Conservation (phyloP, 2,113 vertebrate species). For the Myrmecobius fasciatus region DNA sequence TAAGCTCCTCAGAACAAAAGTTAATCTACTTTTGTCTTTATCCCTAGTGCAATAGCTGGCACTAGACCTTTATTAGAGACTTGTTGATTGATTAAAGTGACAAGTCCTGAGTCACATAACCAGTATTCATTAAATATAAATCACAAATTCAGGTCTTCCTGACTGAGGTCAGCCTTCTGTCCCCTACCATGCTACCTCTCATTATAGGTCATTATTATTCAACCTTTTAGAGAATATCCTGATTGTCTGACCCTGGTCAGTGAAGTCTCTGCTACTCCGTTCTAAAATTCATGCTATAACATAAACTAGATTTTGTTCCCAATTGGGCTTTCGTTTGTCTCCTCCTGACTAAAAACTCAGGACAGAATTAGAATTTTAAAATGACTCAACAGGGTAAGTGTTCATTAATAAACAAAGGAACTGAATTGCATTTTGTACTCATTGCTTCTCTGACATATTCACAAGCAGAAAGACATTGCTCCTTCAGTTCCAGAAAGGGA, state of each 20-base stretch:
- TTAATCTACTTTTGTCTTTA: not conserved
- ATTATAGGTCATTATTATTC: accelerated
- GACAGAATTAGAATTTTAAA: conserved; percentile 25
- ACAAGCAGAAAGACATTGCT: not conserved
- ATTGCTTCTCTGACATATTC: not conserved
- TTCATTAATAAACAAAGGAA: conserved; percentile 25
- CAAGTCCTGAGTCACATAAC: not conserved
- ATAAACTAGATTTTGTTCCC: not conserved
- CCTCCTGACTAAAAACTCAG: not conserved
- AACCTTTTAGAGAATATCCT: not conserved
- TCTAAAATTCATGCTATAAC: not conserved
- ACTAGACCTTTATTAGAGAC: not conserved
- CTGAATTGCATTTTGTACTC: not conserved
- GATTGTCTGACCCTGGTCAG: not conserved
- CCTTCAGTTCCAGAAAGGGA: not conserved
- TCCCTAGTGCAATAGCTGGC: not conserved
- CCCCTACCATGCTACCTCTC: not conserved
- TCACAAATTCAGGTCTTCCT: not conserved
- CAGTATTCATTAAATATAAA: not conserved
- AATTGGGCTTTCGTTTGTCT: not conserved
- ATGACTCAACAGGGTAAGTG: not conserved
- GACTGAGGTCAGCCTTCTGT: not conserved
- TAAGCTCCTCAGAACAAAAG: not conserved
- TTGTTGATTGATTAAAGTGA: not conserved
- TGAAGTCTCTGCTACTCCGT: not conserved